Evolutionary conservation across 2,888 invertebrate genomes (phyloP), one percentile per base, ranked within the genome.

Genomic region (Hylaea fasciaria): DNA sequence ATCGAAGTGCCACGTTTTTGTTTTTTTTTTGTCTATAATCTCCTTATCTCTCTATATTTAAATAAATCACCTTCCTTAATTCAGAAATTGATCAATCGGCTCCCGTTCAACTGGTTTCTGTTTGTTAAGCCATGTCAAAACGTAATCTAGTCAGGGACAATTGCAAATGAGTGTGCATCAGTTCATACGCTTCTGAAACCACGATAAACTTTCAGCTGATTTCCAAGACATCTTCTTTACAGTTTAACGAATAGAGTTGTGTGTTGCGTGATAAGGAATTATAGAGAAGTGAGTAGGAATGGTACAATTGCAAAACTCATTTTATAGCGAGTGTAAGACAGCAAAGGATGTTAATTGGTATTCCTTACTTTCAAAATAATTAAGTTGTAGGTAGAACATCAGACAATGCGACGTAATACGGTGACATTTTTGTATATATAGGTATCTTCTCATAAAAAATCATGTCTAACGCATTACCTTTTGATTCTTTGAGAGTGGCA

Each of bases 271-370:
- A 46, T 9, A 2, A 4, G 0, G 4, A 40, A n/a, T 53, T 48
- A 32, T n/a, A 14, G 32, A 14, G 51, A 43, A 40, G 48, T 32
- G 56, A 60, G 16, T 16, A 37, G 54, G 41, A 57, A 65, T 59
- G 62, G 66, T 60, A 45, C 57, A 58, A 67, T 62, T 61, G 62
- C 63, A 58, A 57, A 70, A 76, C 77, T 75, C 68, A 74, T 78
- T 79, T 76, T 74, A 75, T 74, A 76, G 70, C 66, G 66, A 68
- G 66, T 76, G 76, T 69, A 79, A 70, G 80, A 83, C 82, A 78
- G 78, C 74, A 82, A 85, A 81, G 79, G 79, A 81, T 86, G 83
- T 87, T 88, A 88, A 87, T 88, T 87, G 86, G 84, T 84, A 81
- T 85, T 82, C 76, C 77, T 81, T 82, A 80, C 79, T 78, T 80